phyloP scores from a whole-genome alignment of 2,888 invertebrate genomes.

The Trissoscelio sp. region DNA sequence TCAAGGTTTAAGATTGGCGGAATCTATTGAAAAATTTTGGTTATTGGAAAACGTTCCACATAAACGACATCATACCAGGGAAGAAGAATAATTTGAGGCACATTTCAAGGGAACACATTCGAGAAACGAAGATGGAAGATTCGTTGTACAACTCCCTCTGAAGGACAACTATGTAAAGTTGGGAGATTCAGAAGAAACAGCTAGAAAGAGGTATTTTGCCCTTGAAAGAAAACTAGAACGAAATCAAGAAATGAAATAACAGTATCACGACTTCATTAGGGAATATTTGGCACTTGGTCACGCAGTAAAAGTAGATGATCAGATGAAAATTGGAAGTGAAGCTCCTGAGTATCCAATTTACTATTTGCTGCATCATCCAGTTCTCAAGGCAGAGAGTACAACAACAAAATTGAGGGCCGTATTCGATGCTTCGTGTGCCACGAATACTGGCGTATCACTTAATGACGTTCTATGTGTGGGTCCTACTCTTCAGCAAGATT shows the following conservation, averaged over 20 bases:
- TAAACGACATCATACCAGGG: not conserved
- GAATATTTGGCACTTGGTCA: constrained; percentile 63
- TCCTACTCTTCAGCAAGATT: constrained; percentile 70
- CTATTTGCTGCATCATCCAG: constrained; percentile 39
- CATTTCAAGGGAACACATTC: constrained; percentile 8
- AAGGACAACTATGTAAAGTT: constrained; percentile 10
- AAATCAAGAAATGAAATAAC: constrained; percentile 6
- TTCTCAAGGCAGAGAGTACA: constrained; percentile 70
- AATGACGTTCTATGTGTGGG: constrained; percentile 73
- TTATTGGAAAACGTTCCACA: constrained; percentile 12
- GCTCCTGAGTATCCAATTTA: not conserved
- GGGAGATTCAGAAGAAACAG: constrained; percentile 23
- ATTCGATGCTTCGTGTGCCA: constrained; percentile 74
- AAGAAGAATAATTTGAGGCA: constrained; percentile 17
- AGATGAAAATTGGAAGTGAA: not conserved
- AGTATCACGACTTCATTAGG: constrained; percentile 16
- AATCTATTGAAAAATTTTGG: constrained; percentile 21
- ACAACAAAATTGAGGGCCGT: constrained; percentile 76
- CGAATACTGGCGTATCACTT: constrained; percentile 69
- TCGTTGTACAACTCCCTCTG: constrained; percentile 14
- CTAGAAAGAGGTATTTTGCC: constrained; percentile 1
- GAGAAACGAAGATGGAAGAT: not conserved
- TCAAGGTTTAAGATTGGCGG: not conserved
- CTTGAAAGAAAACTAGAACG: constrained; percentile 5
- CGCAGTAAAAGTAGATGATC: constrained; percentile 31